Evolutionary conservation across 1,140 invertebrate genomes (phyloP).

Genomic region (Bombus confusus): DNA sequence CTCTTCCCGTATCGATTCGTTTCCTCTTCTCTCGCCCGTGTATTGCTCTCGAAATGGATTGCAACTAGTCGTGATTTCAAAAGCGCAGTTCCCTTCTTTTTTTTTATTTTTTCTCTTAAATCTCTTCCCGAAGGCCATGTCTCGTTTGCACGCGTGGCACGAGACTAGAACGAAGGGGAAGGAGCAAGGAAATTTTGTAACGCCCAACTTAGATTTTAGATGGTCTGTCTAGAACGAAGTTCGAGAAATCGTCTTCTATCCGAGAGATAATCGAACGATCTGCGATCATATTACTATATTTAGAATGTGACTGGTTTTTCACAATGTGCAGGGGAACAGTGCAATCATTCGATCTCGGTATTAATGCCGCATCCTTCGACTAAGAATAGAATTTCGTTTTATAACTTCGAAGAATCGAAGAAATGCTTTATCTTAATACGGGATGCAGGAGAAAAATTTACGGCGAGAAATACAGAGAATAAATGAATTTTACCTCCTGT

Average conservation of each 20-base stretch:
- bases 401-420: neutral
- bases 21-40: neutral
- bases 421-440: too few species aligned
- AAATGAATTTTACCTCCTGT: too few species aligned
- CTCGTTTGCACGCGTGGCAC: neutral
- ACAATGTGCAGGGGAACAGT: neutral
- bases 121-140: neutral
- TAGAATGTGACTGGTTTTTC: constrained; percentile 32
- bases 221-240: neutral
- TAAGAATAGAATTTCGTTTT: neutral
- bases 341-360: neutral
- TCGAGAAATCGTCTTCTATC: neutral
- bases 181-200: constrained; percentile 21
- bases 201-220: neutral
- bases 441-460: too few species aligned
- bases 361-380: neutral
- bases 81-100: neutral
- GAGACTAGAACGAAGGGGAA: neutral
- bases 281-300: constrained; percentile 14
- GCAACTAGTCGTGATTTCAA: constrained; percentile 1
- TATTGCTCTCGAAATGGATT: neutral
- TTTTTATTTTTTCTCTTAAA: neutral
- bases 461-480: too few species aligned
- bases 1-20: constrained; percentile 19
- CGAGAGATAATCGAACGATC: neutral